phyloP scores from a whole-genome alignment of 1,140 invertebrate genomes.

The Ladona fulva region DNA sequence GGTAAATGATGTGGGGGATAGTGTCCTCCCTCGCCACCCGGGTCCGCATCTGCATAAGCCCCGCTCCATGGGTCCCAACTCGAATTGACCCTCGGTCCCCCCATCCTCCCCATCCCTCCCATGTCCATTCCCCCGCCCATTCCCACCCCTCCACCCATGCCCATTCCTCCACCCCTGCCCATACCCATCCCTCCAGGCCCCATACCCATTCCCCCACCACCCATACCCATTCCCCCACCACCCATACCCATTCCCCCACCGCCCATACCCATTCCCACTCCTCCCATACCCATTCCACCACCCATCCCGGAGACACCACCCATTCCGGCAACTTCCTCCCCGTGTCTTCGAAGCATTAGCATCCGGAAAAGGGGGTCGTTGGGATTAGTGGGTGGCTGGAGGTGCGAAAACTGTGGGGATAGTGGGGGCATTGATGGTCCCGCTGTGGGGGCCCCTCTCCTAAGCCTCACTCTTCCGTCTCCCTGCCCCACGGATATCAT shows the following conservation, averaged over 20 bases:
- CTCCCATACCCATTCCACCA: not conserved
- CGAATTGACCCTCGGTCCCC: not conserved
- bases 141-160: not conserved
- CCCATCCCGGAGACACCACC: too few relatives aligned
- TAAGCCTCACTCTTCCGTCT: conserved; percentile 22
- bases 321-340: not conserved
- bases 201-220: not conserved
- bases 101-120: not conserved
- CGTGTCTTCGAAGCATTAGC: not conserved
- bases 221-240: not conserved
- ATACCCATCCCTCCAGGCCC: not conserved
- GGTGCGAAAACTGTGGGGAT: not conserved
- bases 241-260: not conserved
- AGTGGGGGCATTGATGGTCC: not conserved
- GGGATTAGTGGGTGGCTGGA: not conserved
- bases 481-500: conserved; percentile 69
- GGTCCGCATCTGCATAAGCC: not conserved
- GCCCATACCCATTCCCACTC: not conserved
- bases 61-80: not conserved
- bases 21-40: not conserved
- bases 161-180: not conserved
- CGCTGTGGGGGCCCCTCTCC: conserved; percentile 20
- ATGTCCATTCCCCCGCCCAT: not conserved
- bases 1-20: not conserved
- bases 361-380: not conserved